phyloP scores from a whole-genome alignment of 2,797 vertebrate genomes.

The Onychomys arenicola region DNA sequence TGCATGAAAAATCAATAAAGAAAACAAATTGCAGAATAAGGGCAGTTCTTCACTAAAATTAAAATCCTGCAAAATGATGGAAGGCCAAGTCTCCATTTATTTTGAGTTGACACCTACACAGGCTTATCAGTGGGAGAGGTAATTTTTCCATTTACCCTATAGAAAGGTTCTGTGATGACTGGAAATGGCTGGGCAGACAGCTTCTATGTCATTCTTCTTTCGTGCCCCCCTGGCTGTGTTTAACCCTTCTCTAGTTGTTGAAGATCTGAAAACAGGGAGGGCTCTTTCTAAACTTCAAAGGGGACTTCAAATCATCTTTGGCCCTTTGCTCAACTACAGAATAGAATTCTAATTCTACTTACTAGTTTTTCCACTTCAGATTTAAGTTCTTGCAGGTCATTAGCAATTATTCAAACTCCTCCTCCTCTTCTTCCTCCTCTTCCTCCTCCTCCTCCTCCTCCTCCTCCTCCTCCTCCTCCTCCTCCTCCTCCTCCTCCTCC shows the following conservation, averaged over 20 bases:
- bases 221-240: not conserved
- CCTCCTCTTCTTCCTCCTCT: not conserved
- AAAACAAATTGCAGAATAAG: slow-evolving; percentile 56
- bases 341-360: not conserved
- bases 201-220: not conserved
- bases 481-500: no score
- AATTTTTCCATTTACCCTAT: not conserved
- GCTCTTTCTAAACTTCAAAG: slow-evolving; percentile 21
- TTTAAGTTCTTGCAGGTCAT: slow-evolving; percentile 19
- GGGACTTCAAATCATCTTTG: not conserved
- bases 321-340: not conserved
- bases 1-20: slow-evolving; percentile 56
- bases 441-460: not conserved
- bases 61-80: slow-evolving; percentile 17
- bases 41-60: slow-evolving; percentile 38
- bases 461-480: no score
- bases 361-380: not conserved
- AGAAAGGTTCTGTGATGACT: not conserved
- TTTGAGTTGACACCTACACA: not conserved
- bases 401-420: not conserved
- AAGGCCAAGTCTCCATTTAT: not conserved
- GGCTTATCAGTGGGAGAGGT: not conserved
- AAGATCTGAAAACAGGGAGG: not conserved
- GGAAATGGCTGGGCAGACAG: not conserved
- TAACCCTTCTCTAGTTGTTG: not conserved